These are phyloP conservation scores for Macrosoma leucophasiata DNA, from an alignment of 2,888 invertebrate species.

Conservation along the genomic window DNA sequence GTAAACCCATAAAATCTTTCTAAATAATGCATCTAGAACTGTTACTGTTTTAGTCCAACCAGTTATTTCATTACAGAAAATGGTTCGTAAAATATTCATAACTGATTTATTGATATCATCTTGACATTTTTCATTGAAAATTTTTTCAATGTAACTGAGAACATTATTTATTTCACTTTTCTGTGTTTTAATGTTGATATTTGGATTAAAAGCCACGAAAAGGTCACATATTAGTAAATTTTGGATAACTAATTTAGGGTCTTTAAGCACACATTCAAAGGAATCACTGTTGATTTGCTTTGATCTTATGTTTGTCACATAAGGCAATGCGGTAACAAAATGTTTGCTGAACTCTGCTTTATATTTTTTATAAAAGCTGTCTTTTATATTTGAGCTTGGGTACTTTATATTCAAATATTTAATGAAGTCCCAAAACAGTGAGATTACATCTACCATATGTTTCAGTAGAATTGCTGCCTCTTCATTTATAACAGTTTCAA, in stretches of 20 bases:
- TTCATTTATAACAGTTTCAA: slow-evolving; percentile 70
- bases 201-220: slow-evolving; percentile 64
- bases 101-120: slow-evolving; percentile 39
- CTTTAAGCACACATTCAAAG: slow-evolving; percentile 49
- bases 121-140: slow-evolving; percentile 42
- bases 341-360: slow-evolving; percentile 70
- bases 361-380: slow-evolving; percentile 72
- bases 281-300: slow-evolving; percentile 36
- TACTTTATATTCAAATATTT: slow-evolving; percentile 45
- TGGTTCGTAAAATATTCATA: slow-evolving; percentile 47
- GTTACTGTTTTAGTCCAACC: slow-evolving; percentile 51
- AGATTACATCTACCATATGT: slow-evolving; percentile 78
- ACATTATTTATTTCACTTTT: slow-evolving; percentile 50
- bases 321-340: slow-evolving; percentile 77
- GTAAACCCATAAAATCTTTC: slow-evolving; percentile 55
- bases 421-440: slow-evolving; percentile 72
- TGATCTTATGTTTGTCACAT: slow-evolving; percentile 58
- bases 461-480: slow-evolving; percentile 80
- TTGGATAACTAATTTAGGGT: slow-evolving; percentile 49
- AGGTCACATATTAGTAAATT: slow-evolving; percentile 59
- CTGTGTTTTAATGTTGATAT: slow-evolving; percentile 50
- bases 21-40: slow-evolving; percentile 49
- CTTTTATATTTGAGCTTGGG: slow-evolving; percentile 54
- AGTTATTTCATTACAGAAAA: slow-evolving; percentile 49
- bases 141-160: slow-evolving; percentile 70